Base-by-base conservation (phyloP, 2,113 vertebrate genomes). In the Chamaea fasciata region DNA sequence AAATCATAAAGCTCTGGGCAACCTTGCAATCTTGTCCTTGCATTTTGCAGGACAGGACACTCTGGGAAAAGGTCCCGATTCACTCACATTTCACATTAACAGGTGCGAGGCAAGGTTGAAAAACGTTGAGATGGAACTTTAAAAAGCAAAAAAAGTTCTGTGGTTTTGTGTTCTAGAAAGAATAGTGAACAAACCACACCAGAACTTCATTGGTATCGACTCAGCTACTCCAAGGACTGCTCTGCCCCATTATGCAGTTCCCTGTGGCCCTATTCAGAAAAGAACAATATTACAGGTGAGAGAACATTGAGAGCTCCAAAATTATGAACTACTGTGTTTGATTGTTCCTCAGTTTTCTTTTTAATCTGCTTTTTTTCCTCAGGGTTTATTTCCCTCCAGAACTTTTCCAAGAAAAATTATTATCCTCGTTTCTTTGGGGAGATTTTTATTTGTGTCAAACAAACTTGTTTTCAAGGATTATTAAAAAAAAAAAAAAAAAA, bases 321-420 rank as follows among this genome's bases (percentile, higher is more conserved):
- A 84, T 55, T 60, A 57, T 60, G 73, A 78, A 62, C 28, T 78
- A 81, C 2, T 56, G 35, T 56, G 30, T 89, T 75, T 91, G 42
- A 81, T 74, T 89, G 64, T 77, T 65, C 49, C 21, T 68, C 12
- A 20, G 28, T 87, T 76, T 89, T 74, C 15, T 56, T 55, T 86
- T 68, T 67, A 91, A 90, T 89, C 56, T 85, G 16, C 1, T 28
- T 94, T 79, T 79, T 71, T 68, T 53, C 27, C 37, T 78, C 26
- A 4, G 71, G 49, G 20, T 73, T 96, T 95, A 53, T 90, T 93
- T 94, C 88, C 10, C 41, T 44, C 9, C 27, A 92, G 46, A 94
- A 94, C 10, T 69, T 76, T 71, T 93, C 31, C 68, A 94, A 81
- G 33, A 88, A 89, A 89, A 95, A 91, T 87, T 93, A 87, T 90